These are phyloP conservation scores for Sternarchorhynchus goeldii DNA, from an alignment of 2,797 vertebrate genomes.

Conservation along the genomic window DNA sequence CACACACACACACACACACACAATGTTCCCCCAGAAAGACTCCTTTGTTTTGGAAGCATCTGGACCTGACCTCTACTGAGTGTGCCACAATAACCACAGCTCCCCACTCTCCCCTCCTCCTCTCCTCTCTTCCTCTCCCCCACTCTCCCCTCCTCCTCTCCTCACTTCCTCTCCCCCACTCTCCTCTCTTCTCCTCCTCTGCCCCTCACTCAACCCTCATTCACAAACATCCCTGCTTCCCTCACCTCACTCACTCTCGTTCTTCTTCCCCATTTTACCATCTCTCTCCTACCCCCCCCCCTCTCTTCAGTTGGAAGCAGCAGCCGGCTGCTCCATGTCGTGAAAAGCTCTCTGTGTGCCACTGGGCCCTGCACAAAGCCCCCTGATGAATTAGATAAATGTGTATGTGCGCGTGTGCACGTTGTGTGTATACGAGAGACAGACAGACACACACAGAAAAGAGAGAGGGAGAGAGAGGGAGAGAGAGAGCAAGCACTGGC, in stretches of 20 bases:
- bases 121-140: not conserved
- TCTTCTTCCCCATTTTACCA: conserved; percentile 53
- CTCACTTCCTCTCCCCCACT: conserved; percentile 47
- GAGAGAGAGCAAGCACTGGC: conserved; percentile 77
- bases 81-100: conserved; percentile 76
- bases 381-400: conserved; percentile 81
- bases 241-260: conserved; percentile 53
- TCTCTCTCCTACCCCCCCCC: conserved; percentile 23
- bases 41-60: conserved; percentile 94
- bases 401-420: conserved; percentile 41
- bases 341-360: conserved; percentile 80
- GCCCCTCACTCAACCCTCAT: conserved; percentile 32
- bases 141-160: conserved; percentile 47
- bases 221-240: conserved; percentile 26
- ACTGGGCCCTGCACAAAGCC: conserved; percentile 83
- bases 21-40: conserved; percentile 89
- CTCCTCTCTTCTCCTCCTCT: conserved; percentile 46
- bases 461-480: conserved; percentile 59
- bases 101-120: conserved; percentile 38
- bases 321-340: conserved; percentile 71
- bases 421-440: conserved; percentile 12
- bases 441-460: conserved; percentile 50
- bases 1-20: conserved; percentile 66
- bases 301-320: conserved; percentile 60
- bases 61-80: conserved; percentile 90